A percentile compares a stretch with the other conserved stretches of the same genome.
Conservation (phyloP, 2,113 vertebrate genomes). For the Neotragus pygmaeus region DNA sequence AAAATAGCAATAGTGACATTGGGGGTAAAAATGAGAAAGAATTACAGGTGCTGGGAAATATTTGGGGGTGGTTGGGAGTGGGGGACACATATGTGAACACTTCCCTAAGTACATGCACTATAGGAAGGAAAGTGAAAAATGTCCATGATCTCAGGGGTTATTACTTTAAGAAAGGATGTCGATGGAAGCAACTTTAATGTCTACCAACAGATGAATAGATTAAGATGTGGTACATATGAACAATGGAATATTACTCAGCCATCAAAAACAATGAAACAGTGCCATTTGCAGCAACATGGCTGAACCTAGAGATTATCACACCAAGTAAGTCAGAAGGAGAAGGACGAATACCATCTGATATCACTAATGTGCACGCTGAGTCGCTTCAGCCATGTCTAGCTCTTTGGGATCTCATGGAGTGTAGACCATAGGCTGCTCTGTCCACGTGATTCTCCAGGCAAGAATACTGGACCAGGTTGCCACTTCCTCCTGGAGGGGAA, state of each 20-base stretch:
- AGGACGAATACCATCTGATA: not conserved
- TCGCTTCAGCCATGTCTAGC: not conserved
- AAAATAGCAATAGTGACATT: not conserved
- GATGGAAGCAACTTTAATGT: not conserved
- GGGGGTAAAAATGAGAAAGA: not conserved
- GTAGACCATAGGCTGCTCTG: not conserved
- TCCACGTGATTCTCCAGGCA: not conserved
- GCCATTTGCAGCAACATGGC: not conserved
- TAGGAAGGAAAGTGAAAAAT: not conserved
- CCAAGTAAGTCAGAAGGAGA: not conserved
- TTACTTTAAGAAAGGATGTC: not conserved
- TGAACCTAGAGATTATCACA: not conserved
- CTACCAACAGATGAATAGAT: not conserved
- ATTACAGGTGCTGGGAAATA: not conserved
- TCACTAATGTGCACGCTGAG: not conserved
- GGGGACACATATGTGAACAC: not conserved
- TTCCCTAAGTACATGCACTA: not conserved
- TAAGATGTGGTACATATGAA: not conserved
- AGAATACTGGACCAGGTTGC: not conserved
- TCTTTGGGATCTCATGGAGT: not conserved
- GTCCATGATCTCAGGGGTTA: not conserved
- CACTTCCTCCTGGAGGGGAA: not conserved
- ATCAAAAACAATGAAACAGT: not conserved
- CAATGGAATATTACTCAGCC: not conserved
- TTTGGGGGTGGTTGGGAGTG: not conserved